Conservation (phyloP, 2,888 invertebrate genomes). For the Meganola albula region DNA sequence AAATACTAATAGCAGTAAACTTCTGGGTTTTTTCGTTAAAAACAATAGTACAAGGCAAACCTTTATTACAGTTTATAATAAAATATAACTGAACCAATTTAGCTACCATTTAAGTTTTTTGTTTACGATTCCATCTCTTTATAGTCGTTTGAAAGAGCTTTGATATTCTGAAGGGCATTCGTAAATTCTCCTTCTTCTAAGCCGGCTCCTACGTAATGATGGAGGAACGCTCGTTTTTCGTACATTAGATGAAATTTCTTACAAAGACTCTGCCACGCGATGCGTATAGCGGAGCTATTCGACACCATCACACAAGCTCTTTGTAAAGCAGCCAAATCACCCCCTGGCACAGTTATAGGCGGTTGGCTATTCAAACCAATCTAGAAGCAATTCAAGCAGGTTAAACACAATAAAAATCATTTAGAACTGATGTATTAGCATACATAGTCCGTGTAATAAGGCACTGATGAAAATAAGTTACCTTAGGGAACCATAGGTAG, state of each 20-base stretch:
- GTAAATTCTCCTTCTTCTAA: constrained; percentile 82
- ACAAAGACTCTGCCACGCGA: constrained; percentile 87
- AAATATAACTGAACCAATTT: neutral
- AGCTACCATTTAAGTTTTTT: constrained; percentile 17
- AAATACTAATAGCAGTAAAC: too few species aligned
- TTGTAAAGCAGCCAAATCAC: constrained; percentile 84
- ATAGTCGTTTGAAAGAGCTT: constrained; percentile 81
- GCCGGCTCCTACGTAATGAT: constrained; percentile 89
- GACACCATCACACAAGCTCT: constrained; percentile 91
- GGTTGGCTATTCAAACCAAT: constrained; percentile 86
- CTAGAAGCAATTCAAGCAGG: too few species aligned
- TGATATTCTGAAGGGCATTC: constrained; percentile 80
- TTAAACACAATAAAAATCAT: too few species aligned
- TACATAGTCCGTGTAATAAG: too few species aligned
- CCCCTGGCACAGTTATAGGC: constrained; percentile 85
- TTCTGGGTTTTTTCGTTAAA: too few species aligned
- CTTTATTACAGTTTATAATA: neutral
- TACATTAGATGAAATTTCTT: constrained; percentile 90
- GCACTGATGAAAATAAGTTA: too few species aligned
- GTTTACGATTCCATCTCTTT: constrained; percentile 78
- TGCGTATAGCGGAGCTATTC: constrained; percentile 86
- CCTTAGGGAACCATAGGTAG: too few species aligned
- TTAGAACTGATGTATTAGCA: too few species aligned
- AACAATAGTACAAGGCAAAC: too few species aligned
- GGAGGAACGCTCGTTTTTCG: constrained; percentile 90